A percentile compares a stretch with the other conserved stretches of the same genome.
phyloP scores from a whole-genome alignment of 2,888 invertebrate genomes.

The Digitonthophagus gazella region DNA sequence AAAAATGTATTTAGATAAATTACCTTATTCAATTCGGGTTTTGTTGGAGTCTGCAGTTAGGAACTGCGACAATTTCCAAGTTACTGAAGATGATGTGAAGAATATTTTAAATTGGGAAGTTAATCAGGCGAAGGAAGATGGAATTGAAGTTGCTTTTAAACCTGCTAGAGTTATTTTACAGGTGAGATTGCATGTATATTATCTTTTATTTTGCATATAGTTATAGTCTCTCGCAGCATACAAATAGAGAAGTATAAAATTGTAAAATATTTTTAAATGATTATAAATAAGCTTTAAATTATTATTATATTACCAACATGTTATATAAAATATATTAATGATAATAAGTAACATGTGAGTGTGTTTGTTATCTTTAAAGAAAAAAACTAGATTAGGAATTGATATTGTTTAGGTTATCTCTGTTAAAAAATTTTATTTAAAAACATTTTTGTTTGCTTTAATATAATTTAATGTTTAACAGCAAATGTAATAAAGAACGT shows the following conservation, averaged over 20 bases:
- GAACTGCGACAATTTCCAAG: conserved; percentile 95
- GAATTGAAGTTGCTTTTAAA: conserved; percentile 92
- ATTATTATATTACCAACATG: too few species aligned
- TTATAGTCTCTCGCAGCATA: too few species aligned
- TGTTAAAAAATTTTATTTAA: too few species aligned
- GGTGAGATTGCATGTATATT: conserved; percentile 53
- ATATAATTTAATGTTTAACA: too few species aligned
- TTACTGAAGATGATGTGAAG: conserved; percentile 79
- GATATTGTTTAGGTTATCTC: too few species aligned
- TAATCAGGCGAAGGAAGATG: conserved; percentile 65
- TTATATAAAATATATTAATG: too few species aligned
- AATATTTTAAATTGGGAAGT: conserved; percentile 86
- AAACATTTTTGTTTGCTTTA: too few species aligned
- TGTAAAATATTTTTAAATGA: too few species aligned
- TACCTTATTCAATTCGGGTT: conserved; percentile 91
- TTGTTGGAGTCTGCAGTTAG: conserved; percentile 93
- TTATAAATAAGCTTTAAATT: too few species aligned
- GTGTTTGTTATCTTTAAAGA: neutral
- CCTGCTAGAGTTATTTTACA: conserved; percentile 95
- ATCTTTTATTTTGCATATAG: neutral
- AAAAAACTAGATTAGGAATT: neutral
- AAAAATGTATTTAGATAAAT: conserved; percentile 57
- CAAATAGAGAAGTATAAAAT: too few species aligned
- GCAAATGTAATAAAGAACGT: too few species aligned
- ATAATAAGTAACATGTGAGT: neutral